Conservation (phyloP, 2,888 invertebrate genomes). For the Pseudanteris insignis region DNA sequence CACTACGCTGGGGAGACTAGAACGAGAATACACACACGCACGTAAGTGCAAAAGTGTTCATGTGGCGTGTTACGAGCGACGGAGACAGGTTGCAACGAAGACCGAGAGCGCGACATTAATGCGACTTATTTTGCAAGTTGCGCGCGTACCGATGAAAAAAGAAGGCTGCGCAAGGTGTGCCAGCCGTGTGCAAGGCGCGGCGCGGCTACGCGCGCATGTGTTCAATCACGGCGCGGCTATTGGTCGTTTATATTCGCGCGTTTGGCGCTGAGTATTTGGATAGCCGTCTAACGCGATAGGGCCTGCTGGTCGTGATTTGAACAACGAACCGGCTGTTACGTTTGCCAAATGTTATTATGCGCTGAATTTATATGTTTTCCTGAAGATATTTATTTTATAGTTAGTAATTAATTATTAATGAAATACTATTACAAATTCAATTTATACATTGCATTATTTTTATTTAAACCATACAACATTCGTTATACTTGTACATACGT, state of each 20-base stretch:
- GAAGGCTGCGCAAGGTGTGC: slow-evolving; percentile 42
- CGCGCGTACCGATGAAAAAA: slow-evolving; percentile 25
- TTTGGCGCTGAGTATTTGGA: slow-evolving; percentile 6
- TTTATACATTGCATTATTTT: slow-evolving; percentile 14
- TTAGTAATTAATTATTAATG: too few species aligned
- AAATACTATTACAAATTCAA: too few species aligned
- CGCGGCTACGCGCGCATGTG: slow-evolving; percentile 18
- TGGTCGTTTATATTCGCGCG: slow-evolving; percentile 11
- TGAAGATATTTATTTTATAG: too few species aligned
- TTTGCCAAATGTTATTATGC: too few species aligned
- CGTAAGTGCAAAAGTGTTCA: slow-evolving; percentile 26
- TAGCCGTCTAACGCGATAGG: too few species aligned
- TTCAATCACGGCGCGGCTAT: slow-evolving; percentile 15
- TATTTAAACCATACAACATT: too few species aligned
- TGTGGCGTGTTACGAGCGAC: slow-evolving; percentile 1
- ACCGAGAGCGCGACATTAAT: slow-evolving; percentile 27
- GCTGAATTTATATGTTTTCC: too few species aligned
- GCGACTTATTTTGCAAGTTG: slow-evolving; percentile 32
- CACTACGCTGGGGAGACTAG: slow-evolving; percentile 45
- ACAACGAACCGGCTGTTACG: too few species aligned
- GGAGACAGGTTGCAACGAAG: not conserved
- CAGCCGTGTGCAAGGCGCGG: slow-evolving; percentile 35
- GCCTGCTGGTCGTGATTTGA: too few species aligned
- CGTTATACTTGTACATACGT: too few species aligned
- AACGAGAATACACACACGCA: slow-evolving; percentile 42